Evolutionary conservation across 2,888 invertebrate genomes (phyloP).

Genomic region (Sipunculus nudus): DNA sequence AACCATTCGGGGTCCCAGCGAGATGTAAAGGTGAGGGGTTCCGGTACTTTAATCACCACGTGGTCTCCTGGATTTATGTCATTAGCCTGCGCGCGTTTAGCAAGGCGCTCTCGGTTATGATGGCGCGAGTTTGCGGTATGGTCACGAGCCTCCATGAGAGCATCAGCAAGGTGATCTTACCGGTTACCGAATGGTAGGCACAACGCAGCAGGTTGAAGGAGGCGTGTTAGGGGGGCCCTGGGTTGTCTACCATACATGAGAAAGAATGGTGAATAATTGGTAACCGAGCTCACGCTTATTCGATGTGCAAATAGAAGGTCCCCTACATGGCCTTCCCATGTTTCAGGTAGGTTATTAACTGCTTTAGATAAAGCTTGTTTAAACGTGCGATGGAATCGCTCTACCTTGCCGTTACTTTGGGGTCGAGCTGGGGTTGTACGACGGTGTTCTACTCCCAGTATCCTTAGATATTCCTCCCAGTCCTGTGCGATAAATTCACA

Average conservation of each 20-base stretch:
- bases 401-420: conserved; percentile 8
- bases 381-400: conserved; percentile 13
- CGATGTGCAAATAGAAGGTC: conserved; percentile 14
- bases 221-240: conserved; percentile 5
- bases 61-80: background rate
- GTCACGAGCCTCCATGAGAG: conserved; percentile 3
- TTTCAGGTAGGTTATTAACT: conserved; percentile 2
- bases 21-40: conserved; percentile 5
- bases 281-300: background rate
- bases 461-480: background rate
- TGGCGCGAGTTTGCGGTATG: background rate
- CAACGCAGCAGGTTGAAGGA: background rate
- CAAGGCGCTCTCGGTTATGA: background rate
- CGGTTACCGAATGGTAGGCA: conserved; percentile 14
- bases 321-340: conserved; percentile 8
- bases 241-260: conserved; percentile 6
- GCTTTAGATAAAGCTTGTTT: conserved; percentile 12
- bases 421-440: conserved; percentile 11
- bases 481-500: background rate
- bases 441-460: conserved; percentile 10
- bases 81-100: background rate
- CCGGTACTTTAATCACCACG: conserved; percentile 3
- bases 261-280: conserved; percentile 15
- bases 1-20: conserved; percentile 6
- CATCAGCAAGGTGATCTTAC: conserved; percentile 10